Base-by-base conservation (phyloP, 2,797 vertebrate genomes). In the Poecilia wingei region DNA sequence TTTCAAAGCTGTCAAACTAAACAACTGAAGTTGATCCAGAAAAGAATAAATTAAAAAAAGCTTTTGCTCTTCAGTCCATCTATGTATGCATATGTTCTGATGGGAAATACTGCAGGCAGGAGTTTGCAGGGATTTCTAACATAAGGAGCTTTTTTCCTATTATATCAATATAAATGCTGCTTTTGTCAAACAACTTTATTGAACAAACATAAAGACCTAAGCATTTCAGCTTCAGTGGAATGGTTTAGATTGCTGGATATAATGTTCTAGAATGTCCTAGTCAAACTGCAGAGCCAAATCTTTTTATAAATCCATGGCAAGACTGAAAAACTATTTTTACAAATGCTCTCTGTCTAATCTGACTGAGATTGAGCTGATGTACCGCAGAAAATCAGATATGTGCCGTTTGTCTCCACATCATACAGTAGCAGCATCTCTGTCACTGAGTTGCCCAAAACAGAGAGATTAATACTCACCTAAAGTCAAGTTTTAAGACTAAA, bases 1-100 rank as follows among this genome's bases (percentile, higher is more conserved):
- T 84, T 84, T 84, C 87, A 80, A 86, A 90, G 8, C 46, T 72
- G 46, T 51, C 28, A 72, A 72, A 22, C 8, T 22, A 72, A 71
- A 28, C 69, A 71, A 18, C n/a, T 28, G 41, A 71, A 71, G 86
- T 87, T 84, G 31, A 84, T 81, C 77, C 77, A 74, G 59, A 68
- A 69, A 53, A 53, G 76, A 90, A 91, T 92, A 75, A 49, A 88
- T 89, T 64, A 25, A 76, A 75, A 36, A 53, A 51, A 33, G 49
- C 47, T 28, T 18, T 57, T 78, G 72, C 33, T 10, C 72, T 16
- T 80, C 51, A 47, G 10, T 20, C 59, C 28, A 77, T 57, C 39
- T 36, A 6, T 64, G 71, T 61, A 82, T 82, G 53, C 75, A 78
- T 72, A 87, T 81, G 76, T 46, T 43, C 45, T 55, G 22, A 12